Base-by-base conservation (phyloP, 2,797 vertebrate genomes). In the Coendou prehensilis region DNA sequence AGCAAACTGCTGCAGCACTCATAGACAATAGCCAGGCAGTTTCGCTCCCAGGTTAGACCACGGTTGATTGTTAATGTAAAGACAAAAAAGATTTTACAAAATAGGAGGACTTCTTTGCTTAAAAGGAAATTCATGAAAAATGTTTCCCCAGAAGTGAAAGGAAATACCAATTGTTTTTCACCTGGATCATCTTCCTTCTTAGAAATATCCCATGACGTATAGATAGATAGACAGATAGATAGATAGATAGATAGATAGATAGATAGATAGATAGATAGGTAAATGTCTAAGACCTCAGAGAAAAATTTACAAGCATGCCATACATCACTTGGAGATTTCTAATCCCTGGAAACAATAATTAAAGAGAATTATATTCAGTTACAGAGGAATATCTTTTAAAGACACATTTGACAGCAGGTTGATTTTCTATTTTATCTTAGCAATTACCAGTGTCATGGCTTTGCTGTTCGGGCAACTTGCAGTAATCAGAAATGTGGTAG, bases 401-500 rank as follows among this genome's bases (percentile, higher is more conserved):
- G 86, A 75, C 78, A 26, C 1, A 18, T 78, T 87, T 80, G 37
- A 50, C 87, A 75, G 50, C 30, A 84, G n/a, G 37, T 79, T 82
- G 63, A 86, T 63, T 96, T 94, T 97, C 82, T 93, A 20, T 94
- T 93, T 95, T 94, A 30, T 86, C 18, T 79, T 91, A 61, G 13
- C 45, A 3, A 52, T 78, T 90, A 56, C 26, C 14, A 71, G 67
- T 33, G n/a, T 9, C 15, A 10, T 92, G 75, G 14, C 37, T 92
- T 96, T 95, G 61, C n/a, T 92, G 18, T 83, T 37, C 30, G 61
- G 67, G 28, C 33, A 91, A 30, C 61, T 76, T 37, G 3, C n/a
- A 64, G 47, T 90, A 56, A 81, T 76, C 13, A 4, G 50, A 94
- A 85, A 94, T 47, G 45, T 15, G 18, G 9, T 69, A 61, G 41